Base-by-base conservation (phyloP, 1,140 invertebrate genomes). In the Eriosoma lanigerum region DNA sequence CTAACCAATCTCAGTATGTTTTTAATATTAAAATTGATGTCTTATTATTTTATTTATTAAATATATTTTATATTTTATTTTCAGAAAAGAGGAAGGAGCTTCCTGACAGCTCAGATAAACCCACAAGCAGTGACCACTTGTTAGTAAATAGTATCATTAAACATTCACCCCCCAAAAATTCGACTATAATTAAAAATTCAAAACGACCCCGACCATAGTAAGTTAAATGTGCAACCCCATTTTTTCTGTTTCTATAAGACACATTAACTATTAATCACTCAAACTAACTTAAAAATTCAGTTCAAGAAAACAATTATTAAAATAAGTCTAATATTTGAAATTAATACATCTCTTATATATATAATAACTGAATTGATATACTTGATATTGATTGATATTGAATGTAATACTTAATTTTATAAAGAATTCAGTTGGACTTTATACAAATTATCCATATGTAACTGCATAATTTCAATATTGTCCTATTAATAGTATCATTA, bases 81-180 rank as follows among this genome's bases (percentile, higher is more conserved):
- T 75, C 88, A 91, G 93, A 95, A 88, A 95, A 95, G 88, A 91
- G 94, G 84, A 95, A 94, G 89, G 93, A 95, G 84, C 92, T 92
- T 6, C 90, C 91, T 83, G 91, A 93, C 84, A 90, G 86, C 82
- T 86, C 88, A 83, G 93, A 94, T 82, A 94, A 94, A 86, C 91
- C 93, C 12, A 90, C 90, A 21, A 91, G 90, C 84, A 88, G 88
- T 83, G 88, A 89, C 76, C 76, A 81, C 26, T 82, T 88, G 81
- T 83, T 86, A 64, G 84, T 85, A 19, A 86, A 84, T 50, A 86
- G 83, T 70, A 86, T 86, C 44, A 89, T 88, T 82, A 88, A 87
- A 62, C 86, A 87, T 81, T 88, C 86, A 81, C 85, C 86, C 86
- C 81, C 87, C 70, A 84, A 89, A 82, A 88, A 89, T 82, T 87